Evolutionary conservation across 2,888 invertebrate genomes (phyloP), one percentile per base, ranked within the genome.

Genomic region (Nineta flava): DNA sequence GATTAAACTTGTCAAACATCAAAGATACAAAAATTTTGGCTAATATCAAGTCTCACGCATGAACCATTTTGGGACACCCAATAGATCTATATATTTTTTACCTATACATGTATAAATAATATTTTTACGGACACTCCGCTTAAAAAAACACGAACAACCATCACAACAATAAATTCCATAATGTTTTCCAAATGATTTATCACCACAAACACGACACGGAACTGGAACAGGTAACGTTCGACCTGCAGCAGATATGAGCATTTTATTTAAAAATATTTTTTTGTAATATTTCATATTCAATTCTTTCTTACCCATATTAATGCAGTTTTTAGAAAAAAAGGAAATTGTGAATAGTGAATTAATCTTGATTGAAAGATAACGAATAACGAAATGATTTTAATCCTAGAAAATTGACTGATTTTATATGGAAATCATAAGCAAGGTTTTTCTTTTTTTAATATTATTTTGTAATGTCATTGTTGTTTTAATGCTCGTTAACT

Each of bases 121-220:
- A 42, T 78, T 78, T 53, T 79, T 78, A 43, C 90, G 71, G 44
- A 90, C 78, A 55, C 84, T 85, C 56, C 90, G 71, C 64, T 91
- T 91, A 68, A 91, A 91, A 65, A 91, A 91, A 59, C 91, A 91
- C 47, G 87, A 86, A 62, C 90, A 91, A 1, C 90, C 90, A 61
- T 91, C 90, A 64, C 90, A 91, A 59, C 86, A 86, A 62, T 77
- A 81, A 12, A 86, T 82, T 0, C 88, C 87, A 59, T 87, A 88
- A 61, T 88, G 87, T 63, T 87, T 85, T 1, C 88, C 88, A 58
- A 81, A 87, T 17, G 84, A 84, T 59, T 82, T 77, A 66, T 87
- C 87, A 1, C 86, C 86, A 58, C 90, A 90, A 31, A 90, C 87
- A 60, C 77, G 74, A 59, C 88, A 90, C 1, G 76, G 65, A 5